phyloP scores from a whole-genome alignment of 2,113 vertebrate species.

The Nansenia antarctica region DNA sequence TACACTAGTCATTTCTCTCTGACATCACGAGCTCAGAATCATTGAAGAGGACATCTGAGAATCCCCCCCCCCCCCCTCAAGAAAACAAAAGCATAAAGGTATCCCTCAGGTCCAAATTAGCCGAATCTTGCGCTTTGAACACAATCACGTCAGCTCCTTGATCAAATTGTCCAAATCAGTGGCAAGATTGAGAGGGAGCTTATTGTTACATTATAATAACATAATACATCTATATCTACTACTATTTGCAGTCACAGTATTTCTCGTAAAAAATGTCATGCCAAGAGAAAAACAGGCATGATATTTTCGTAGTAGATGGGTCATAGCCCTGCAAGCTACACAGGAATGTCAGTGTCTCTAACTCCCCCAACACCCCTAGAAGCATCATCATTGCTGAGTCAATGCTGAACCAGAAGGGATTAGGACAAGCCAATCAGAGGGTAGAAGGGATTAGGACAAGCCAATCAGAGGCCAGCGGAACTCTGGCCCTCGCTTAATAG shows the following conservation, averaged over 20 bases:
- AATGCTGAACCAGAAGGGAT: not conserved
- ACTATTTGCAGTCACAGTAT: too few species aligned
- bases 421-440: not conserved
- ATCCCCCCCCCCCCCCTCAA: too few species aligned
- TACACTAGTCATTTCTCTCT: too few species aligned
- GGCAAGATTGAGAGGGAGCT: not conserved
- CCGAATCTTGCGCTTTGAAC: conserved; percentile 4
- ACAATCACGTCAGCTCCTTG: too few species aligned
- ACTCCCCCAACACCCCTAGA: not conserved
- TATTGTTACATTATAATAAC: not conserved
- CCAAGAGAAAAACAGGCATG: not conserved
- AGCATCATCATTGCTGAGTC: conserved; percentile 5
- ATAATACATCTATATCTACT: not conserved
- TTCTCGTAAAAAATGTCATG: too few species aligned
- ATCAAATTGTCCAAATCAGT: too few species aligned
- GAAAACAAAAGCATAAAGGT: not conserved
- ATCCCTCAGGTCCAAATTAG: conserved; percentile 6
- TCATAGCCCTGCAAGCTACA: not conserved
- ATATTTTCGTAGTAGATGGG: not conserved
- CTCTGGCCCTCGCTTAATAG: not conserved
- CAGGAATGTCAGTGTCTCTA: not conserved
- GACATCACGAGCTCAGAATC: too few species aligned
- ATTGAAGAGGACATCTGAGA: too few species aligned
- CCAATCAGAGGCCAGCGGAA: not conserved
- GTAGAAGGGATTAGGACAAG: not conserved